phyloP scores from a whole-genome alignment of 2,113 vertebrate species.

The Pheucticus melanocephalus region DNA sequence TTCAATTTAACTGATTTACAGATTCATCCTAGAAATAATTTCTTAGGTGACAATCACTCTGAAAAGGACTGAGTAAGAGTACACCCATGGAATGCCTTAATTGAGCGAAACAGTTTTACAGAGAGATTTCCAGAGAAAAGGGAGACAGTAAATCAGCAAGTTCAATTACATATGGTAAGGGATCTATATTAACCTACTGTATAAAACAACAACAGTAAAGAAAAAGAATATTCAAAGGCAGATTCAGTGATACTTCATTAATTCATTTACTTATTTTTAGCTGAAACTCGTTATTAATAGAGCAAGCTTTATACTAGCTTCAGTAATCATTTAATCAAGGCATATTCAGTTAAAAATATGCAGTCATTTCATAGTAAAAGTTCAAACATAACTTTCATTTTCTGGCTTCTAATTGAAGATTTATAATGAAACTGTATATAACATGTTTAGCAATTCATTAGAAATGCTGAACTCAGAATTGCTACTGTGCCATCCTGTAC shows the following conservation, averaged over 20 bases:
- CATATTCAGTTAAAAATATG: no score
- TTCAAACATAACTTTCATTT: background rate
- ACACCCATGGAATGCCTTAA: background rate
- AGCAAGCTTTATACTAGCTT: background rate
- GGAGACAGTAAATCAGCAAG: background rate
- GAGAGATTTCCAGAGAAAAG: background rate
- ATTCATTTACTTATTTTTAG: background rate
- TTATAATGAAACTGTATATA: background rate
- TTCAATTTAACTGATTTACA: background rate
- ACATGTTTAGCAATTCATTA: background rate
- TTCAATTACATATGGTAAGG: background rate
- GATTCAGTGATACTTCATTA: background rate
- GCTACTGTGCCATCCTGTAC: background rate
- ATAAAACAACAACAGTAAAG: background rate
- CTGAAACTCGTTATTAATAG: background rate
- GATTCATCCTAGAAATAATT: background rate
- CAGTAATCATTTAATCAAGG: background rate
- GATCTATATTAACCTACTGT: background rate
- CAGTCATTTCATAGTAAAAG: background rate
- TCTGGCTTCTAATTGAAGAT: background rate
- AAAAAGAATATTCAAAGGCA: background rate
- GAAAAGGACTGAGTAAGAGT: background rate
- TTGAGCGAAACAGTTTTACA: background rate
- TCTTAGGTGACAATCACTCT: background rate
- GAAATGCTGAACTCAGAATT: slow-evolving; percentile 8